These are phyloP conservation scores for Scophthalmus maximus DNA, from an alignment of 2,113 vertebrate species.

Conservation along the genomic window DNA sequence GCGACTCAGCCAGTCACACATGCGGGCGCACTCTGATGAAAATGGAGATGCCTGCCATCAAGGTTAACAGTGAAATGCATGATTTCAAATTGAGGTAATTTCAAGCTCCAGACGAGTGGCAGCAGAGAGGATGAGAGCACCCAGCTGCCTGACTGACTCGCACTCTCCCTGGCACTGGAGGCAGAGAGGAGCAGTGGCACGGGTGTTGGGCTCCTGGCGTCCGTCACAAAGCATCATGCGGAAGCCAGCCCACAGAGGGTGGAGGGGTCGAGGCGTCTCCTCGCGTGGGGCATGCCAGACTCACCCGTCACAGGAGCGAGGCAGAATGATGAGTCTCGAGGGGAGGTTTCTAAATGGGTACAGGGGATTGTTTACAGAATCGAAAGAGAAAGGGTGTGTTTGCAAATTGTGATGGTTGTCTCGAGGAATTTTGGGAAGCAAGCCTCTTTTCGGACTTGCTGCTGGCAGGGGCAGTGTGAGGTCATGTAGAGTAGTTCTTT, in stretches of 20 bases:
- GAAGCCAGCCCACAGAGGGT: constrained; percentile 45
- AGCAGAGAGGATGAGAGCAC: constrained; percentile 42
- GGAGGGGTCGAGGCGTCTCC: constrained; percentile 29
- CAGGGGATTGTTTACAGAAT: constrained; percentile 12
- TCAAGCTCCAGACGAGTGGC: constrained; percentile 41
- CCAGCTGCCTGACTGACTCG: constrained; percentile 56
- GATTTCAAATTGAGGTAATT: constrained; percentile 64
- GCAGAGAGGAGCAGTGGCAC: constrained; percentile 38
- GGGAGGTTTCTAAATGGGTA: background rate
- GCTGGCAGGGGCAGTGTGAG: constrained; percentile 28
- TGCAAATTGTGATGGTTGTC: constrained; percentile 12
- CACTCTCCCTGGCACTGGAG: constrained; percentile 27
- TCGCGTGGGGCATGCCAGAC: constrained; percentile 53
- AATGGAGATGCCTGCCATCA: constrained; percentile 40
- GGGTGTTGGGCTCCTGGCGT: constrained; percentile 47
- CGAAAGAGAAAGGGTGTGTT: constrained; percentile 14
- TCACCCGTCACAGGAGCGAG: constrained; percentile 33
- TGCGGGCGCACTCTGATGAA: background rate
- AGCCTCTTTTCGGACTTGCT: constrained; percentile 13
- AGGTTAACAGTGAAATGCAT: constrained; percentile 58
- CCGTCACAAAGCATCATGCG: constrained; percentile 63
- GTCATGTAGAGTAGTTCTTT: constrained; percentile 30
- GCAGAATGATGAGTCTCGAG: too few relatives aligned
- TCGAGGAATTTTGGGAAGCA: constrained; percentile 3
- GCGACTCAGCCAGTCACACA: constrained; percentile 24